Evolutionary conservation across 2,113 vertebrate species (phyloP).

Genomic region (Laticauda laticaudata): DNA sequence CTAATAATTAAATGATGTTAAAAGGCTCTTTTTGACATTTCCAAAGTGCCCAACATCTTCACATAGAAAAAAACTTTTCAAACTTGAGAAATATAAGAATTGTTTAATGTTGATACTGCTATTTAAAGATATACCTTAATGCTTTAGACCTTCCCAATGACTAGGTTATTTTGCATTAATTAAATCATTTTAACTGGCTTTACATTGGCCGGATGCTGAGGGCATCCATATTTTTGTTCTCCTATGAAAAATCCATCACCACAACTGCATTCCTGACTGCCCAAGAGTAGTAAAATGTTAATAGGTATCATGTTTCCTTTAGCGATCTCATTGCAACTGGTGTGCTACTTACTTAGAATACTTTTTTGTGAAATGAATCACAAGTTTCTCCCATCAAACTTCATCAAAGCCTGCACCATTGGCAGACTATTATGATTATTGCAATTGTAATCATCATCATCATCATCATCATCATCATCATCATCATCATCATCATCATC

Average conservation of each 20-base stretch:
- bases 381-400: neutral
- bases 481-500: neutral
- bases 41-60: neutral
- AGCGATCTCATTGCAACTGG: neutral
- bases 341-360: neutral
- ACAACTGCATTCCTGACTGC: too few species aligned
- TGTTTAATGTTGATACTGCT: neutral
- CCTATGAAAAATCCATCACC: neutral
- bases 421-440: neutral
- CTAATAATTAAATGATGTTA: neutral
- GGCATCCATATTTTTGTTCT: neutral
- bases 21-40: neutral
- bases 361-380: neutral
- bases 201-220: neutral
- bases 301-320: neutral
- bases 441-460: neutral
- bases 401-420: neutral
- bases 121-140: neutral
- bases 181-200: neutral
- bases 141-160: neutral
- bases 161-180: neutral
- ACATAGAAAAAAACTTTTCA: neutral
- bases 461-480: neutral
- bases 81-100: neutral
- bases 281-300: neutral